phyloP scores from a whole-genome alignment of 1,140 invertebrate species.

The Drosophila tropicalis region DNA sequence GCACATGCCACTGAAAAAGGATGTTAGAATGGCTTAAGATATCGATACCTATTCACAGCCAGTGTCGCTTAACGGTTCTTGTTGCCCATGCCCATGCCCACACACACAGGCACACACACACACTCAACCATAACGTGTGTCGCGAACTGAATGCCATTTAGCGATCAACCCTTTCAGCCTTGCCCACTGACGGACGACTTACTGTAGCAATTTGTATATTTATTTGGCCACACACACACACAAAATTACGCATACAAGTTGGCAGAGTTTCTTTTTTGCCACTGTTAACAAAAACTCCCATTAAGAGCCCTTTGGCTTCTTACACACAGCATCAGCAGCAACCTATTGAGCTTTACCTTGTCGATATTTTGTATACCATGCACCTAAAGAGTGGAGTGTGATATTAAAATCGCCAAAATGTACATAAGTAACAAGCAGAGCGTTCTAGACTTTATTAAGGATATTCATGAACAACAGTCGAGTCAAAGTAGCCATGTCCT shows the following conservation, averaged over 20 bases:
- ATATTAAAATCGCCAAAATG: too few species aligned
- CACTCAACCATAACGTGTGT: constrained; percentile 8
- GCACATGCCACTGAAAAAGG: constrained; percentile 58
- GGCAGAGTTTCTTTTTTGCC: not conserved
- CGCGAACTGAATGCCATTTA: constrained; percentile 12
- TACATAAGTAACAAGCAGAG: too few species aligned
- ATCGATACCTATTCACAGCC: constrained; percentile 56
- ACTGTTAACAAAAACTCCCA: constrained; percentile 16
- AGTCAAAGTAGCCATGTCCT: too few species aligned
- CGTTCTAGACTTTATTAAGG: too few species aligned
- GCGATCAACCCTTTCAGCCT: constrained; percentile 16
- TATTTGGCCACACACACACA: not conserved
- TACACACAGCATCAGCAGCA: not conserved
- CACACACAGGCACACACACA: not conserved
- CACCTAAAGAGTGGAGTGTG: too few species aligned
- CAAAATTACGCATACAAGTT: not conserved
- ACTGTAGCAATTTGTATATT: constrained; percentile 17
- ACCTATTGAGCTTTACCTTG: constrained; percentile 15
- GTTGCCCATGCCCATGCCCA: constrained; percentile 29
- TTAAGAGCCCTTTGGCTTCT: constrained; percentile 16
- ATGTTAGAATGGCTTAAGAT: constrained; percentile 74
- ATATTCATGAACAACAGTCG: too few species aligned
- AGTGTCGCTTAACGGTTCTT: constrained; percentile 30
- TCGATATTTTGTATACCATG: not conserved
- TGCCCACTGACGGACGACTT: constrained; percentile 11